Percentiles rank a stretch among this genome's conserved stretches.
Evolutionary conservation across 2,113 vertebrate genomes (phyloP).

Genomic region (Falcunculus frontatus): DNA sequence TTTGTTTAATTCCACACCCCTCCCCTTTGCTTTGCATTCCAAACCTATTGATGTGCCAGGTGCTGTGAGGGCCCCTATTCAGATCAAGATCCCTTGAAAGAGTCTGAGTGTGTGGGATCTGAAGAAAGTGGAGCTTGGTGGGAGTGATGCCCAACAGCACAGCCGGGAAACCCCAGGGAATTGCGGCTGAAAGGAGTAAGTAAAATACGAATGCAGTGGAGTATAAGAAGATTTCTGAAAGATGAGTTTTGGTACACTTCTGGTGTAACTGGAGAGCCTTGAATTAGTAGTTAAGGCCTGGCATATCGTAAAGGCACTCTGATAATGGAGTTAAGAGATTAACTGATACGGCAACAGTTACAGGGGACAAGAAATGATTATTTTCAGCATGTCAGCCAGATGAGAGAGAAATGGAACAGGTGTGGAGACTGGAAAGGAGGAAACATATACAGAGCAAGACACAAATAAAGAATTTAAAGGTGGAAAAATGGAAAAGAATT

Average conservation of each 20-base stretch:
- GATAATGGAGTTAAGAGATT: background rate
- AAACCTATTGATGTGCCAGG: background rate
- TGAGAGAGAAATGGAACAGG: background rate
- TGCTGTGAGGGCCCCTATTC: background rate
- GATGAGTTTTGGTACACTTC: background rate
- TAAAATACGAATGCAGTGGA: background rate
- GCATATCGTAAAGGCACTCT: background rate
- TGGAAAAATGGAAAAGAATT: background rate
- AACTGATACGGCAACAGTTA: background rate
- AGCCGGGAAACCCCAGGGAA: background rate
- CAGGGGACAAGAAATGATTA: background rate
- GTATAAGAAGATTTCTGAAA: background rate
- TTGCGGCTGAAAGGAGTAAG: background rate
- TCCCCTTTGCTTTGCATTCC: background rate
- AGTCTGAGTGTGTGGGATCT: background rate
- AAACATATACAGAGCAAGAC: background rate
- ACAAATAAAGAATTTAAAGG: background rate
- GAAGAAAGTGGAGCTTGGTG: background rate
- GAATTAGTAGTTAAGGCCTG: background rate
- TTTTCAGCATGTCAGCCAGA: background rate
- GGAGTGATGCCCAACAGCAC: fast-evolving
- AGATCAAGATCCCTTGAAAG: background rate
- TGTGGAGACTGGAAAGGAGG: background rate
- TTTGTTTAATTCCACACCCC: background rate
- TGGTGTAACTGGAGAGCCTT: background rate